Base-by-base conservation (phyloP, 1,140 invertebrate species). In the Akabosia matsudoensis region DNA sequence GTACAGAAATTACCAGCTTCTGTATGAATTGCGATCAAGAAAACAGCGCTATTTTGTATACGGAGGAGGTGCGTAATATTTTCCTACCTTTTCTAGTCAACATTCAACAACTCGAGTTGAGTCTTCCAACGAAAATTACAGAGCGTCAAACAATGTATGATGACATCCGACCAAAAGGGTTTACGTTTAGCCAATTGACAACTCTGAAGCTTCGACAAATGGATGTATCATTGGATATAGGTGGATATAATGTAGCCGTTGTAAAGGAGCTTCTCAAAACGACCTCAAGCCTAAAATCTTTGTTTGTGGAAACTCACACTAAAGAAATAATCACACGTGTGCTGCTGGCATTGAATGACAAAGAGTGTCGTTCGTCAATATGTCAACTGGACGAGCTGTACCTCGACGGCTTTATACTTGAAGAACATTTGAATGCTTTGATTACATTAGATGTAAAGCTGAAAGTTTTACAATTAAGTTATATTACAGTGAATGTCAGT, bases 1-100 rank as follows among this genome's bases (percentile, higher is more conserved):
- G 72, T 1, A 24, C 37, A 10, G 31, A 33, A 0, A 33, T 77
- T 18, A 74, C 33, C 30, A 3, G 0, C n/a, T 74, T 77, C 7
- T 64, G 70, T 4, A 54, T 77, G 16, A 34, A 74, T 26, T 77
- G 76, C 33, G 76, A 77, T 0, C 72, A 77, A 52, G 76, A 77
- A 74, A 37, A 70, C 33, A 33, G 33, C 3, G 67, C 56, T 1
- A 52, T 56, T 33, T 74, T 77, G 26, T 74, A 74, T 22, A 74
- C 61, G 18, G 76, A 77, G 67, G 76, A 77, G 30, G 16, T 77
- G 18, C 61, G 73, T 2, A 74, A 74, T 71, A 51, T 77, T 26
- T 74, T 77, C 34, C 52, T 77, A 33, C 61, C 31, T 16, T 70
- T 34, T 24, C 26, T 77, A 26, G 33, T 73, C 0, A 70, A 74